Conservation (phyloP, 2,888 invertebrate species). For the Drosophila eohydei region DNA sequence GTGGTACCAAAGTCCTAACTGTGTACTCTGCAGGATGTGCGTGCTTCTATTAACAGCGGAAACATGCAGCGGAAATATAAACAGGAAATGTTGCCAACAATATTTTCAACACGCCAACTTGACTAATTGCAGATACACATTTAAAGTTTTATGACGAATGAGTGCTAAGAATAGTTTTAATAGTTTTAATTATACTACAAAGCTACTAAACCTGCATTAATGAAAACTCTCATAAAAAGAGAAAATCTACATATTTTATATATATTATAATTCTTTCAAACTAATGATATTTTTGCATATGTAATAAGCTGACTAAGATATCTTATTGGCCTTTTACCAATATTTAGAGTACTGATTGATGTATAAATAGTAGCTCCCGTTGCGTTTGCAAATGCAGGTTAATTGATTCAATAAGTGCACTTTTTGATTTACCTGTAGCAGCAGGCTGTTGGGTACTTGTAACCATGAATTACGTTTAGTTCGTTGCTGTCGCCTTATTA, state of each 20-base stretch:
- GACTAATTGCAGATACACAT: conserved; percentile 63
- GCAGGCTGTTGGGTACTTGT: conserved; percentile 73
- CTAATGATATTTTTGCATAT: not conserved
- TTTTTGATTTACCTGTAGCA: conserved; percentile 61
- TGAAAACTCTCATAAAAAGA: not conserved
- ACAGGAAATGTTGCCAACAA: conserved; percentile 70
- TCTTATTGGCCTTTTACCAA: not conserved
- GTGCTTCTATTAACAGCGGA: conserved; percentile 62
- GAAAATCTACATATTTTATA: not conserved
- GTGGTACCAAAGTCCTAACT: conserved; percentile 9
- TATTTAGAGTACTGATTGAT: not conserved
- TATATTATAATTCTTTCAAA: no score
- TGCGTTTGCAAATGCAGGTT: not conserved
- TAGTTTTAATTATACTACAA: not conserved
- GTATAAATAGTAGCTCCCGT: not conserved
- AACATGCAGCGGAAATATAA: conserved; percentile 72
- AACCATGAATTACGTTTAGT: conserved; percentile 76
- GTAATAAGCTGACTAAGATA: not conserved
- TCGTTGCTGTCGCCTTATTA: conserved; percentile 63
- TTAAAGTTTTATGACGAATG: conserved; percentile 20
- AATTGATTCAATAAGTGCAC: not conserved
- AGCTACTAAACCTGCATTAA: not conserved
- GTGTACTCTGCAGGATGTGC: conserved; percentile 52
- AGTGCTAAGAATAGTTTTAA: conserved; percentile 1
- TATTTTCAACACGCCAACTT: conserved; percentile 62